Percentiles rank a stretch among this genome's conserved stretches.
phyloP scores from a whole-genome alignment of 92 coral and sea anemone genomes.

The Porites evermanni region DNA sequence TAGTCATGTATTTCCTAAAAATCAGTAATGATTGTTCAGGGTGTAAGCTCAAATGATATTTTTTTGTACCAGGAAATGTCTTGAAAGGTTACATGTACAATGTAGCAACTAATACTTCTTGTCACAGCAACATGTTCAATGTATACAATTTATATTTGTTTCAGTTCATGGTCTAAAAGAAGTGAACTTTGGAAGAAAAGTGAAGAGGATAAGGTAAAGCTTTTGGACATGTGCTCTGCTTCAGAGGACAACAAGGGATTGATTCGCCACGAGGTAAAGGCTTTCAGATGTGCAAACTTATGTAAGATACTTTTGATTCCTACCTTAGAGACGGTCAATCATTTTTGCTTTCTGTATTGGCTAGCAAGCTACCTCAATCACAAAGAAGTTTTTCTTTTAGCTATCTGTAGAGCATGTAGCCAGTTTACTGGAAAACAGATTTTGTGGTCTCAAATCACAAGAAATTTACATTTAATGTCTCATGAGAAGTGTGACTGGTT shows the following conservation, averaged over 20 bases:
- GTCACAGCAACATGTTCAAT: slow-evolving; percentile 26
- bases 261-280: slow-evolving; percentile 30
- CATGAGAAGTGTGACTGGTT: slow-evolving; percentile 26
- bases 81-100: slow-evolving; percentile 8
- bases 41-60: slow-evolving; percentile 22
- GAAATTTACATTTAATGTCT: neutral
- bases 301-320: slow-evolving; percentile 14
- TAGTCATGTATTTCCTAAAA: slow-evolving; percentile 8
- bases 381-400: slow-evolving; percentile 17
- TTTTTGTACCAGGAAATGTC: slow-evolving; percentile 18
- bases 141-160: slow-evolving; percentile 28
- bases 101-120: slow-evolving; percentile 11
- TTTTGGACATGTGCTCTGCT: slow-evolving; percentile 19
- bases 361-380: slow-evolving; percentile 15
- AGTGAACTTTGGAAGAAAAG: neutral
- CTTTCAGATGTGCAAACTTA: slow-evolving; percentile 15
- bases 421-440: slow-evolving; percentile 4
- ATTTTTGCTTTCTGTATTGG: slow-evolving; percentile 11
- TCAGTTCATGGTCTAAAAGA: slow-evolving; percentile 18
- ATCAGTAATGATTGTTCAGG: slow-evolving; percentile 11
- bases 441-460: slow-evolving; percentile 4
- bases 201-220: slow-evolving; percentile 27
- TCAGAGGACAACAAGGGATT: slow-evolving; percentile 23
- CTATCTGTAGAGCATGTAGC: slow-evolving; percentile 25
- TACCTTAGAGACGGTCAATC: slow-evolving; percentile 13